These are phyloP conservation scores for Tragulus kanchil DNA, from an alignment of 2,113 vertebrate genomes.

Conservation along the genomic window DNA sequence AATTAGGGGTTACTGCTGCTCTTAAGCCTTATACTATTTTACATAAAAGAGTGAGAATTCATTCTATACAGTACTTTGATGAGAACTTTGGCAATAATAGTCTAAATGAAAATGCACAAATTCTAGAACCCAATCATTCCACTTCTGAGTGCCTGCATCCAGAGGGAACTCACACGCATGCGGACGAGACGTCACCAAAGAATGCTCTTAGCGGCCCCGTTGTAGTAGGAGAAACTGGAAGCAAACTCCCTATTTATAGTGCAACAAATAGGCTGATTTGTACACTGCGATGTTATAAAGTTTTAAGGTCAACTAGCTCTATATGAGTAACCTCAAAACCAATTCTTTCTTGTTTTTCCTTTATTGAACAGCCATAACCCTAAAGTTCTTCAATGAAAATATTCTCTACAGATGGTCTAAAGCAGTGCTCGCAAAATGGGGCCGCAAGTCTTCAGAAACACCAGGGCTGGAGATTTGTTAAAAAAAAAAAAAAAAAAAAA, in stretches of 20 bases:
- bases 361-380: not conserved
- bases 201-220: not conserved
- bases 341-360: no score
- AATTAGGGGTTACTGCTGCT: not conserved
- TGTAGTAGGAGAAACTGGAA: not conserved
- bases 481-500: not conserved
- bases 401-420: not conserved
- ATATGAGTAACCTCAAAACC: conserved; percentile 5
- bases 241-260: not conserved
- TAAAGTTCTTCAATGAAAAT: conserved; percentile 35
- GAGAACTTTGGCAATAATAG: not conserved
- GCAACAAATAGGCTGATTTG: not conserved
- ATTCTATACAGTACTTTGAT: not conserved
- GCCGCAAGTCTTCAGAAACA: not conserved
- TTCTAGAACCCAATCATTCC: not conserved
- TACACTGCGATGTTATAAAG: not conserved
- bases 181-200: not conserved
- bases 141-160: not conserved
- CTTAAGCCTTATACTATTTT: not conserved
- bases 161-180: not conserved
- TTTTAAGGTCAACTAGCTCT: not conserved
- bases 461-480: not conserved
- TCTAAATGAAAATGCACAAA: not conserved
- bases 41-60: not conserved
- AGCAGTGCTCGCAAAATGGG: not conserved